Conservation (phyloP, 2,113 vertebrate species). For the Podarcis raffonei region DNA sequence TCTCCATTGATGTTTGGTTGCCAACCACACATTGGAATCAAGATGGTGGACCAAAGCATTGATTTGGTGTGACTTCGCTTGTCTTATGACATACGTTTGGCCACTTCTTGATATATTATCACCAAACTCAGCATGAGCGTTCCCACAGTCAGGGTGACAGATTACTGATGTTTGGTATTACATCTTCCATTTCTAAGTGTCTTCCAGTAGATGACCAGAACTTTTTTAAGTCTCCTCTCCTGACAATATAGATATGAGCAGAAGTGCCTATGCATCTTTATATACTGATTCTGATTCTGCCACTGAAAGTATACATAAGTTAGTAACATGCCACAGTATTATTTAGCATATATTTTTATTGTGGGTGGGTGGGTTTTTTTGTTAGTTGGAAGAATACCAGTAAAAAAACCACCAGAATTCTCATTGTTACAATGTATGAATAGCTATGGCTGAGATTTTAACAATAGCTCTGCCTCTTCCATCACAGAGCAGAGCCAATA, state of each 20-base stretch:
- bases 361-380: neutral
- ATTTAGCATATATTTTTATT: slow-evolving; percentile 37
- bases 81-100: too few species aligned
- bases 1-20: too few species aligned
- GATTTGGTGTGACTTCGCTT: too few species aligned
- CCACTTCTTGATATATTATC: too few species aligned
- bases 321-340: neutral
- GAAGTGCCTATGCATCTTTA: neutral
- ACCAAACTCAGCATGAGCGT: too few species aligned
- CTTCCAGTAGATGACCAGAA: neutral
- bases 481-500: slow-evolving; percentile 67
- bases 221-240: neutral
- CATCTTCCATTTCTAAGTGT: neutral
- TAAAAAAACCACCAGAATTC: slow-evolving; percentile 37
- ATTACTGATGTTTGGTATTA: too few species aligned
- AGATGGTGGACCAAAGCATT: too few species aligned
- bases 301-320: neutral
- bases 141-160: too few species aligned
- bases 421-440: slow-evolving; percentile 60
- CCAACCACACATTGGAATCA: too few species aligned
- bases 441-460: slow-evolving; percentile 52
- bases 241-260: neutral
- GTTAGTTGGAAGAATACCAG: slow-evolving; percentile 39
- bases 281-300: slow-evolving; percentile 17
- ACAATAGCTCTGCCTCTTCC: slow-evolving; percentile 65